phyloP scores from a whole-genome alignment of 2,797 vertebrate species.

The Coilia nasus region DNA sequence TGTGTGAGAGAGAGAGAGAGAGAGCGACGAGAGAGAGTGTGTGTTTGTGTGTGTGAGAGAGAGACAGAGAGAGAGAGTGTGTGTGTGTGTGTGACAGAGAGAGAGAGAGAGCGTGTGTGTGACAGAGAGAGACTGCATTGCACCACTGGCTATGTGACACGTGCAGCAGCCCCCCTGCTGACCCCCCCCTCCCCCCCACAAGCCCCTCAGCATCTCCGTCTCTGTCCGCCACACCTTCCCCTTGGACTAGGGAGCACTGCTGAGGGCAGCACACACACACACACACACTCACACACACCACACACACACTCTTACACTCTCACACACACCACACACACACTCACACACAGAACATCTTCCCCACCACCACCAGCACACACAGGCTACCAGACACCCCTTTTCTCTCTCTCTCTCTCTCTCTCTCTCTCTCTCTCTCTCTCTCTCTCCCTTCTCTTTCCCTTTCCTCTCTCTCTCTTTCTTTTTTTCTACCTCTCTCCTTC shows the following conservation, averaged over 20 bases:
- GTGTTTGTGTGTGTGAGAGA: too few species aligned
- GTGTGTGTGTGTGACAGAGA: too few species aligned
- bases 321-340: background rate
- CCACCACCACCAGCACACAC: background rate
- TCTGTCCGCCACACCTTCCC: background rate
- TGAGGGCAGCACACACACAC: background rate
- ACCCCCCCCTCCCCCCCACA: background rate
- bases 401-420: background rate
- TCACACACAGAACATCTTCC: background rate
- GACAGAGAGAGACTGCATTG: slow-evolving; percentile 24
- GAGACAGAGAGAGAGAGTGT: too few species aligned
- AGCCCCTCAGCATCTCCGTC: background rate
- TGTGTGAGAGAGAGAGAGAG: too few species aligned
- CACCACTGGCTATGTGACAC: background rate
- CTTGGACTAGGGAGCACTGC: background rate
- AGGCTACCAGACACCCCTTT: background rate
- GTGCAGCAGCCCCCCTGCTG: background rate
- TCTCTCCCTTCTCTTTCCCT: background rate
- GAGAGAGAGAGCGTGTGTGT: too few species aligned
- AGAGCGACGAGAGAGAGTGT: too few species aligned
- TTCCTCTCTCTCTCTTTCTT: background rate
- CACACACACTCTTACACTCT: background rate
- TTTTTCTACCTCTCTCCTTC: background rate
- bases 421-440: background rate
- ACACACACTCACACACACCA: background rate